These are phyloP conservation scores for Oryzias sinensis DNA, from an alignment of 2,797 vertebrate species.

Conservation along the genomic window DNA sequence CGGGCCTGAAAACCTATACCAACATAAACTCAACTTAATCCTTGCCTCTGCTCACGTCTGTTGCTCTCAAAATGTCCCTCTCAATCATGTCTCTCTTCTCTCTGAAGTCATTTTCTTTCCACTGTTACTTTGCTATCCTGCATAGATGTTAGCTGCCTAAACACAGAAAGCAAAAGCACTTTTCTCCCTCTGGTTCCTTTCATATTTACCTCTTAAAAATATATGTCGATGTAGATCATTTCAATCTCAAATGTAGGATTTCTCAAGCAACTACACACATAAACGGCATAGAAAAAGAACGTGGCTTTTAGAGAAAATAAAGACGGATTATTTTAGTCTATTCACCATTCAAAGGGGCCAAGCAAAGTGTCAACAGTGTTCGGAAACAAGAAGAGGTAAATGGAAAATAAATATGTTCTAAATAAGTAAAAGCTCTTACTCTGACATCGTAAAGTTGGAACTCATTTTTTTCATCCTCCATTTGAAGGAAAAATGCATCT, in stretches of 20 bases:
- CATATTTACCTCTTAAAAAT: conserved; percentile 34
- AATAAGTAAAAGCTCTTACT: conserved; percentile 28
- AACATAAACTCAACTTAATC: conserved; percentile 6
- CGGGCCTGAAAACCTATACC: too few species aligned
- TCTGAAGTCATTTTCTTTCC: conserved; percentile 14
- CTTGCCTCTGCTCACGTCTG: conserved; percentile 44
- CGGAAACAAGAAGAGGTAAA: conserved; percentile 28
- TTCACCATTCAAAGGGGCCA: conserved; percentile 25
- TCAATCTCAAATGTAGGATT: too few species aligned
- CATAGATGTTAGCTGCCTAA: conserved; percentile 15
- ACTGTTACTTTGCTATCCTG: conserved; percentile 48
- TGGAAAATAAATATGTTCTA: conserved; percentile 32
- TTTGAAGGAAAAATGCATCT: conserved; percentile 40
- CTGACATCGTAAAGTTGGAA: conserved; percentile 33
- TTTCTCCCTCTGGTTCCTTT: conserved; percentile 1
- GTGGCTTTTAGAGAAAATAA: conserved; percentile 13
- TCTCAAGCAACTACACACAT: too few species aligned
- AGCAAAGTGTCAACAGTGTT: conserved; percentile 45
- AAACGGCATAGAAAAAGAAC: background rate
- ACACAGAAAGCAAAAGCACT: conserved; percentile 19
- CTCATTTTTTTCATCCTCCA: conserved; percentile 29
- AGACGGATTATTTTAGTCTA: conserved; percentile 55
- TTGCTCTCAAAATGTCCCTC: conserved; percentile 59
- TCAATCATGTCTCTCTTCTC: conserved; percentile 63
- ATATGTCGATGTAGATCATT: conserved; percentile 1